phyloP scores from a whole-genome alignment of 2,888 invertebrate species.

The Byasa hedistus region DNA sequence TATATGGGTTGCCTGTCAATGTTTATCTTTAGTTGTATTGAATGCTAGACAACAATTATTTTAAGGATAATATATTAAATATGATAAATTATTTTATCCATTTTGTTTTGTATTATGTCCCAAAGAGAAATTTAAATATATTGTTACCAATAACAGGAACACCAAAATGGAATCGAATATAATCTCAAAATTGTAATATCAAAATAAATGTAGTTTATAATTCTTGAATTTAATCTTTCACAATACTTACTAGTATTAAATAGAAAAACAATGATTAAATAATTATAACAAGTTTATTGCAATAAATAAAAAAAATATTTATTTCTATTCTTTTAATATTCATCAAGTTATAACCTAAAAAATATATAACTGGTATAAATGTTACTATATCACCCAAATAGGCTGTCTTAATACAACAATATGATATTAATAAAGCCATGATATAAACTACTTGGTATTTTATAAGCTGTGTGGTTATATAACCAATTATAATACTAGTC shows the following conservation, averaged over 20 bases:
- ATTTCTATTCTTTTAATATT: conserved; percentile 55
- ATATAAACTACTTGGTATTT: conserved; percentile 62
- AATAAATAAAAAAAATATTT: conserved; percentile 25
- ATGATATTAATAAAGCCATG: conserved; percentile 61
- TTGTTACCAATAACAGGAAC: no score
- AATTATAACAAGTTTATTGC: not conserved
- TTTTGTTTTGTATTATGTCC: no score
- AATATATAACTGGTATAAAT: conserved; percentile 70
- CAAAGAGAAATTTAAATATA: no score
- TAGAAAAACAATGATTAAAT: not conserved
- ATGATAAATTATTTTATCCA: no score
- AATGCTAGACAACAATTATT: no score
- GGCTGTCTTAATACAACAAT: conserved; percentile 60
- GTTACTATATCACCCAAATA: conserved; percentile 46
- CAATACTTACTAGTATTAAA: not conserved
- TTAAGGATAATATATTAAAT: no score
- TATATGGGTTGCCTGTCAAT: no score
- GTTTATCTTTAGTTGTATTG: no score
- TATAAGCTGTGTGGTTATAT: conserved; percentile 54
- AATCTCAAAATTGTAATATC: no score
- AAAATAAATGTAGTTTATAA: no score
- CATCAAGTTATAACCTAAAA: conserved; percentile 49
- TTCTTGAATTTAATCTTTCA: no score
- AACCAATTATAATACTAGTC: conserved; percentile 53
- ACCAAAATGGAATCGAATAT: no score